Evolutionary conservation across 2,113 vertebrate genomes (phyloP).

Genomic region (Trichechus manatus): DNA sequence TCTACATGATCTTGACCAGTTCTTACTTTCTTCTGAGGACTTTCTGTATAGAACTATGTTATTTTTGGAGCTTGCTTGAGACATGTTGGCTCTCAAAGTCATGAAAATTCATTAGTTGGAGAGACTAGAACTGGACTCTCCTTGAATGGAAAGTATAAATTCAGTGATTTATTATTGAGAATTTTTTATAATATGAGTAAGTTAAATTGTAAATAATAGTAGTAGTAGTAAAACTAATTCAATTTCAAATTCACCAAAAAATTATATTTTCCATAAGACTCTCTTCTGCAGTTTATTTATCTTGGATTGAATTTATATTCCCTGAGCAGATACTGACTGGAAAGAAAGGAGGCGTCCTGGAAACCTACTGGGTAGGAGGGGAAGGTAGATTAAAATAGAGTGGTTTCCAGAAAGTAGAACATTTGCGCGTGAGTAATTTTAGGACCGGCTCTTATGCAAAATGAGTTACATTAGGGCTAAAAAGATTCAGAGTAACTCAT

Average conservation of each 20-base stretch:
- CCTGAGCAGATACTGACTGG: not conserved
- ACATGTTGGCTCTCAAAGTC: not conserved
- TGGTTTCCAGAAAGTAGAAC: conserved; percentile 52
- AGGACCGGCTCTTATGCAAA: not conserved
- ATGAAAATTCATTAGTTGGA: conserved; percentile 22
- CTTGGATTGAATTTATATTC: not conserved
- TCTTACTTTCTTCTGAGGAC: conserved; percentile 5
- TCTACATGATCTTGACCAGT: not conserved
- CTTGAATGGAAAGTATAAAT: not conserved
- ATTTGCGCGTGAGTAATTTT: conserved; percentile 12
- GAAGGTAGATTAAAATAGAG: not conserved
- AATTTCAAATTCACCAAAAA: not conserved
- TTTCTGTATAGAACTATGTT: not conserved
- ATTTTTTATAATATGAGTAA: not conserved
- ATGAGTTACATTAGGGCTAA: conserved; percentile 11
- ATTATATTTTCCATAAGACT: conserved; percentile 17
- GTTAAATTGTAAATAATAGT: conserved; percentile 41
- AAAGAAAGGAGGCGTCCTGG: not conserved
- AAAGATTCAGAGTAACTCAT: conserved; percentile 14
- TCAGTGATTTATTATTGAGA: not conserved
- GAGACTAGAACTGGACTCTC: not conserved
- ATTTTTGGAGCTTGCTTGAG: not conserved
- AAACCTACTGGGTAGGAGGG: not conserved
- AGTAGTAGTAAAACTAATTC: not conserved
- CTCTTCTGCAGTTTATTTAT: not conserved